phyloP scores from a whole-genome alignment of 1,140 invertebrate species.

The Formica exsecta region DNA sequence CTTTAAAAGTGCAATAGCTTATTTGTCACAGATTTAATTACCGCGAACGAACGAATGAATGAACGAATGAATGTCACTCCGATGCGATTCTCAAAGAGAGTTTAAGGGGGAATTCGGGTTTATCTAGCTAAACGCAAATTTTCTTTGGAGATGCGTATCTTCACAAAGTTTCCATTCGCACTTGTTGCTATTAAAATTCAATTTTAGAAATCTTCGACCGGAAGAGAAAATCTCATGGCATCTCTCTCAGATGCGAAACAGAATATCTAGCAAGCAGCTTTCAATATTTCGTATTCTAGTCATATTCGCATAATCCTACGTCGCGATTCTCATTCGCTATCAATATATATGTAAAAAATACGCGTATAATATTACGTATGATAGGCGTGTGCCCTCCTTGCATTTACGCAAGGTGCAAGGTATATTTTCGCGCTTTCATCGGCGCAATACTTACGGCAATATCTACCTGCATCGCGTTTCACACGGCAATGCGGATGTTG shows the following conservation, averaged over 20 bases:
- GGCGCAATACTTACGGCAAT: neutral
- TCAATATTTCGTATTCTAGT: too few relatives aligned
- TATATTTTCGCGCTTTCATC: neutral
- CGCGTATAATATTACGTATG: neutral
- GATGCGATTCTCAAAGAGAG: neutral
- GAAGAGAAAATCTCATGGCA: neutral
- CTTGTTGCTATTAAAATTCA: constrained; percentile 47
- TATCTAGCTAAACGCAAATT: neutral
- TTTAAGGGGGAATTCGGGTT: neutral
- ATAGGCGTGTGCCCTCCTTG: too few relatives aligned
- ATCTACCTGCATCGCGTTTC: neutral
- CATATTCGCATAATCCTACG: constrained; percentile 20
- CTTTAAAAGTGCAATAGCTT: neutral
- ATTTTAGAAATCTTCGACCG: neutral
- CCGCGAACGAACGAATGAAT: neutral
- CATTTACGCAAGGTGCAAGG: neutral
- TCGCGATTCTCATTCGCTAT: constrained; percentile 8
- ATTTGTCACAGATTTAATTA: neutral
- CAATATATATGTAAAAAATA: too few relatives aligned
- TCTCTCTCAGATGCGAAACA: neutral
- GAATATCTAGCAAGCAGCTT: neutral
- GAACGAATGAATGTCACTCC: neutral
- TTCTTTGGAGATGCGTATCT: neutral
- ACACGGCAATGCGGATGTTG: constrained; percentile 58
- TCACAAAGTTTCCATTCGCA: neutral